Conservation (phyloP, 2,113 vertebrate genomes). For the Glaucomys volans region DNA sequence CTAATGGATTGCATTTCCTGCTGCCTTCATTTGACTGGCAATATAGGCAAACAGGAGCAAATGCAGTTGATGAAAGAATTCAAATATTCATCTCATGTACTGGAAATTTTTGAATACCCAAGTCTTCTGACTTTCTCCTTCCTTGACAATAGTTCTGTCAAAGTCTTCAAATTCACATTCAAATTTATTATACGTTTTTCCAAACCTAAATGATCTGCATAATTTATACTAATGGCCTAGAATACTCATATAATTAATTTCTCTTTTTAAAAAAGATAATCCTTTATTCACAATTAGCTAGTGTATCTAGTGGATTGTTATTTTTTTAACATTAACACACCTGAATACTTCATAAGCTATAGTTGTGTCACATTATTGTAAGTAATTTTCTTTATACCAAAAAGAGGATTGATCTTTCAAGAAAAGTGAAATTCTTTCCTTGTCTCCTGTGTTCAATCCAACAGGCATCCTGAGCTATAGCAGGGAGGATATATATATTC, state of each 20-base stretch:
- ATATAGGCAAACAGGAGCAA: conserved; percentile 13
- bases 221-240: background rate
- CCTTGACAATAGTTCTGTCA: background rate
- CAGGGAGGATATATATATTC: background rate
- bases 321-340: background rate
- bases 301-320: background rate
- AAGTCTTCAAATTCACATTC: background rate
- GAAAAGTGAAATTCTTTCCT: background rate
- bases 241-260: background rate
- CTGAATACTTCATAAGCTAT: background rate
- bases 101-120: background rate
- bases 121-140: background rate
- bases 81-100: conserved; percentile 18
- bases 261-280: background rate
- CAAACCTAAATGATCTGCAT: background rate
- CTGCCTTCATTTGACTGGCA: conserved; percentile 36
- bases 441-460: background rate
- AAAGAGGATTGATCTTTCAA: background rate
- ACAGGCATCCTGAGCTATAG: background rate
- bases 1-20: conserved; percentile 63
- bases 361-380: background rate
- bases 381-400: background rate
- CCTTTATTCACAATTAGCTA: background rate
- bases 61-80: conserved; percentile 3
- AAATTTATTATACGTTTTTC: background rate